Base-by-base conservation (phyloP, 2,797 vertebrate species). In the Myotis planiceps region DNA sequence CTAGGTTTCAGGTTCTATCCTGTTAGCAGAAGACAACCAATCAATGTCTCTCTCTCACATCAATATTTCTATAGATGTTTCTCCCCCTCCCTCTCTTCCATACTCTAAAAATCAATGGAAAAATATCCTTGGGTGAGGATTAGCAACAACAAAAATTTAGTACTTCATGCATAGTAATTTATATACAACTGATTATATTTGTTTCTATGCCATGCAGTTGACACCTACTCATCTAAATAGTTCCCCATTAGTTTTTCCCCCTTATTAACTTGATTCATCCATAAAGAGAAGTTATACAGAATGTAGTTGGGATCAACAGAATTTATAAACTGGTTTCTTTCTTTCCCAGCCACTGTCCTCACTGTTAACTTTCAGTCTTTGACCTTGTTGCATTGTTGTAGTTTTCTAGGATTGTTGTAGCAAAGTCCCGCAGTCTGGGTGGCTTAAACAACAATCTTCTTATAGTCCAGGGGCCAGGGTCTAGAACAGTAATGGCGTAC, bases 271-370 rank as follows among this genome's bases (percentile, higher is more conserved):
- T 92, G 15, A 71, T 74, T 78, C 10, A 55, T 92, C 91, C 79
- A 86, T 88, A 63, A 71, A 60, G 34, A 83, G 37, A 92, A 92
- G 32, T 91, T 12, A 72, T 75, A 96, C 91, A 88, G 55, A 65
- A 93, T 88, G 49, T 29, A 32, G 29, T 84, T 83, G 55, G 49
- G 15, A 75, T 63, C 83, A 94, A 2, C 49, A 74, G 23, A 72
- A 25, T 85, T 90, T 84, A 23, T 92, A 88, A 66, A 27, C 32
- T 92, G 1, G 5, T 89, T 75, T 87, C 34, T 89, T 95, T 69
- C 32, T 68, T 94, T 92, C 89, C 72, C 25, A 69, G 49, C 76
- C 49, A 87, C 69, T 87, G 1, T 92, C 65, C 6, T 86, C 58
- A 92, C 49, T 78, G 7, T 81, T 94, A 83, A 66, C 69, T 86